Conservation (phyloP, 2,888 invertebrate genomes). For the Poecilus cupreus region DNA sequence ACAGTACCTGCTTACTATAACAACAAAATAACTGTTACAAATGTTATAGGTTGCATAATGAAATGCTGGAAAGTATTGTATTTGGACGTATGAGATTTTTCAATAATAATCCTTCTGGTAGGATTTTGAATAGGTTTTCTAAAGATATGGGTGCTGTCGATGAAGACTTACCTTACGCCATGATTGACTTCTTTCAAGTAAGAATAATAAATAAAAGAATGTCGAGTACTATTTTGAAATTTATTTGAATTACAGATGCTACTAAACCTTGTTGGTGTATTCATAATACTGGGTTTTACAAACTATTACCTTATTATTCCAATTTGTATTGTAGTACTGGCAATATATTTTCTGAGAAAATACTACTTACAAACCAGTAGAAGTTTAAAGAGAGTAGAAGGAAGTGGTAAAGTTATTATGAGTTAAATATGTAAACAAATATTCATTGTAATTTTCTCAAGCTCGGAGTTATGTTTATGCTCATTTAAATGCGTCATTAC, state of each 20-base stretch:
- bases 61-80: slow-evolving; percentile 83
- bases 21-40: background rate
- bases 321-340: slow-evolving; percentile 77
- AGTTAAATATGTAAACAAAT: slow-evolving; percentile 47
- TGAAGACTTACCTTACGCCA: slow-evolving; percentile 73
- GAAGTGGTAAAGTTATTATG: slow-evolving; percentile 76
- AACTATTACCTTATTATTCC: slow-evolving; percentile 82
- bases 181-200: slow-evolving; percentile 73
- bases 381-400: slow-evolving; percentile 83
- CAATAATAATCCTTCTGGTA: slow-evolving; percentile 83
- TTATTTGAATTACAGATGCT: slow-evolving; percentile 72
- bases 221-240: background rate
- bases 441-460: slow-evolving; percentile 43
- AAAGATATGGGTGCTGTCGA: slow-evolving; percentile 80
- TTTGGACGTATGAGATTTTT: slow-evolving; percentile 83
- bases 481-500: slow-evolving; percentile 78
- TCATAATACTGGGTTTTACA: slow-evolving; percentile 82
- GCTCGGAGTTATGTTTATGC: slow-evolving; percentile 78
- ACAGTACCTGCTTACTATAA: background rate
- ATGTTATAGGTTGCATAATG: slow-evolving; percentile 80
- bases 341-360: slow-evolving; percentile 79
- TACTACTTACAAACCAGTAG: slow-evolving; percentile 85
- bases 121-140: slow-evolving; percentile 82
- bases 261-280: slow-evolving; percentile 84
- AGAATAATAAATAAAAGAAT: too few relatives aligned